Base-by-base conservation (phyloP, 2,888 invertebrate genomes). In the Eugnorisma glareosa region DNA sequence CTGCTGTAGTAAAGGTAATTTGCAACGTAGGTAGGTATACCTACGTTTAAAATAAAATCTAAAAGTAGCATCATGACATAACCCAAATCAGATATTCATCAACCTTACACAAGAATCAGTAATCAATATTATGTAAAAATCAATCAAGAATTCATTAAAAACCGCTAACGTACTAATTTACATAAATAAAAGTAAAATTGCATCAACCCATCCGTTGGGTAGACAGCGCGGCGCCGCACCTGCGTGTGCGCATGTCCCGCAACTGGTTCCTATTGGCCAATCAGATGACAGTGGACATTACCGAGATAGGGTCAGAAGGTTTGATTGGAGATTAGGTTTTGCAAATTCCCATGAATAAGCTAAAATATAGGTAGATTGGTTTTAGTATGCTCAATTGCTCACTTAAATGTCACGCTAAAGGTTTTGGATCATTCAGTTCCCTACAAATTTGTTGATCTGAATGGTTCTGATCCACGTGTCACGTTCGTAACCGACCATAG, bases 151-250 rank as follows among this genome's bases (percentile, higher is more conserved):
- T 82, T 72, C 45, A 82, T 78, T 82, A 68, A 71, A 59, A 24
- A 67, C 8, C 13, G 51, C 67, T 72, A 64, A 78, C 78, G 73
- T 79, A 59, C 66, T 75, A 10, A 86, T 86, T 83, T 74, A 81
- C 81, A 79, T 83, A 88, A 77, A 85, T 82, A 87, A 82, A 86
- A 86, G 87, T 87, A 73, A 81, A 70, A 77, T 86, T 87, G 80
- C 80, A 79, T 81, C 68, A 77, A 82, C 82, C 59, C 73, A 77
- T 83, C 73, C 28, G 37, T 77, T 69, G 72, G 73, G 90, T 90
- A 94, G 94, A 94, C 94, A 66, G 94, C 92, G 78, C 90, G 94
- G 93, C 94, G 94, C 93, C 94, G 88, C 93, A 92, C 93, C 94
- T 93, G 92, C 88, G 86, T 79, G 80, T 68, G 85, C 85, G 75